Conservation (phyloP, 2,797 vertebrate genomes). For the Megaceryle alcyon region DNA sequence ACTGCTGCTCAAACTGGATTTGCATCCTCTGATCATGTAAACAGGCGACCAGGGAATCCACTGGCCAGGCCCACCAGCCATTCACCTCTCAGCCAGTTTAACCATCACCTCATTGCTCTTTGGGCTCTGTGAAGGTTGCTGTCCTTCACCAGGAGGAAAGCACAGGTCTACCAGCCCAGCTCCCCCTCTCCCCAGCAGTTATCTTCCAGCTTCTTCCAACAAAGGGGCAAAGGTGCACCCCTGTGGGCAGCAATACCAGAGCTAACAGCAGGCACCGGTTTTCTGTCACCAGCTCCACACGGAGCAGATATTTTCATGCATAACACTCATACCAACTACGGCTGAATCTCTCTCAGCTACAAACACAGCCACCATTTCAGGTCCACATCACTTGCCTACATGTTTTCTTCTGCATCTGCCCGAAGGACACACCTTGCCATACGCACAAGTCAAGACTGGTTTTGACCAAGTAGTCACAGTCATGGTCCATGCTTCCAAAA, state of each 20-base stretch:
- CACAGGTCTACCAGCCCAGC: neutral
- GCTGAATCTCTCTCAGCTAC: neutral
- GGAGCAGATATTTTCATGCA: fast-evolving
- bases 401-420: neutral
- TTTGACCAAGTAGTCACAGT: neutral
- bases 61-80: neutral
- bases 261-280: fast-evolving
- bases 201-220: neutral
- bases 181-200: neutral
- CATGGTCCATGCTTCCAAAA: neutral
- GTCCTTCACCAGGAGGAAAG: neutral
- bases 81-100: too few species aligned
- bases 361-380: neutral
- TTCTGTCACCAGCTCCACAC: fast-evolving
- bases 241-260: neutral
- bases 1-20: fast-evolving
- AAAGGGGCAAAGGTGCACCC: neutral
- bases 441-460: neutral
- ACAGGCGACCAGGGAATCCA: fast-evolving
- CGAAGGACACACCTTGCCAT: neutral
- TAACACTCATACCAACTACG: fast-evolving
- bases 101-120: neutral
- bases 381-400: neutral
- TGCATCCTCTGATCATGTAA: neutral
- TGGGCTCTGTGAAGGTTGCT: neutral